Evolutionary conservation across 2,888 invertebrate species (phyloP).

Genomic region (Tupiocoris notatus): DNA sequence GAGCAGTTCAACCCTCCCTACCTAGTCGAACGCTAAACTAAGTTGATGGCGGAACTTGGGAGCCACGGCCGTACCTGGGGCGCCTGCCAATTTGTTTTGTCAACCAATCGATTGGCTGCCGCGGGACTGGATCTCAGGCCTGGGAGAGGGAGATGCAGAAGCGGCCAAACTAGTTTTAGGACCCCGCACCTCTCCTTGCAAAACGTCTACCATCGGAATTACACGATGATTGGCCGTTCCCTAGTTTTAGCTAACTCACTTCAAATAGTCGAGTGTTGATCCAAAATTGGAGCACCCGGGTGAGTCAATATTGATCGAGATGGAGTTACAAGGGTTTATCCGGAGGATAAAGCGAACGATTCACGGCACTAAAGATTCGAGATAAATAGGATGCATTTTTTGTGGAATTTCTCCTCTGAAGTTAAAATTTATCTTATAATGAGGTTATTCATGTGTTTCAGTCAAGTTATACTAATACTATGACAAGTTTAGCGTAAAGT

Average conservation of each 20-base stretch:
- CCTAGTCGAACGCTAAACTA: slow-evolving; percentile 22
- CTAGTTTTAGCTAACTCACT: neutral
- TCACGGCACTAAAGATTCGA: no score
- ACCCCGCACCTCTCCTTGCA: slow-evolving; percentile 1
- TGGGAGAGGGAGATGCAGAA: neutral
- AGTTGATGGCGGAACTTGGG: slow-evolving; percentile 38
- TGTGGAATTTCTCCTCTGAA: no score
- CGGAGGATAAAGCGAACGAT: no score
- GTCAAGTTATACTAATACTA: no score
- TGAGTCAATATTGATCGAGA: neutral
- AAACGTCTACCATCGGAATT: neutral
- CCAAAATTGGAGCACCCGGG: neutral
- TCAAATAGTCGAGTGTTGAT: neutral
- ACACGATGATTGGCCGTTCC: slow-evolving; percentile 17
- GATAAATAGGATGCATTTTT: no score
- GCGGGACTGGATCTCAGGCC: slow-evolving; percentile 5
- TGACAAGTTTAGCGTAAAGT: no score
- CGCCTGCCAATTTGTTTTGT: slow-evolving; percentile 41
- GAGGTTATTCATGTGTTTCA: no score
- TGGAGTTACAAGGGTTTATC: no score
- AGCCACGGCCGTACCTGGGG: slow-evolving; percentile 27
- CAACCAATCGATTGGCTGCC: slow-evolving; percentile 37
- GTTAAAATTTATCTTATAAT: no score
- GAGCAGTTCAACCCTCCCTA: neutral
- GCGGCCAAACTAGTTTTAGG: slow-evolving; percentile 33